phyloP scores from a whole-genome alignment of 2,888 invertebrate genomes.

The Villa cingulata region DNA sequence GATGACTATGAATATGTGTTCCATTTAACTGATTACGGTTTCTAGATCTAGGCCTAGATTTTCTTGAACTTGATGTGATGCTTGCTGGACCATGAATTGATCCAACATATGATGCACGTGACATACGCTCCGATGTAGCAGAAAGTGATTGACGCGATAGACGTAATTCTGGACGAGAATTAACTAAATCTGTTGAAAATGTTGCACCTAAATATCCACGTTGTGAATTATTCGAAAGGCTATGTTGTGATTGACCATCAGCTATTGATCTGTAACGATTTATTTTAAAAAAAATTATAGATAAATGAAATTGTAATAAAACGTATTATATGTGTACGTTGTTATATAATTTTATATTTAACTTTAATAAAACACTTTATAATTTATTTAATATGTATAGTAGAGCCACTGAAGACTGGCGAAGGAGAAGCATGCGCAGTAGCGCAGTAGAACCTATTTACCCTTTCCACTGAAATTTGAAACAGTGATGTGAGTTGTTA shows the following conservation, averaged over 20 bases:
- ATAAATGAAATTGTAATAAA: too few species aligned
- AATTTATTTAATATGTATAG: too few species aligned
- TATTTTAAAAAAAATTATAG: too few species aligned
- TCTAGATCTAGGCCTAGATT: constrained; percentile 63
- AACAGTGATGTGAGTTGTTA: too few species aligned
- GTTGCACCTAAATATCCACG: constrained; percentile 53
- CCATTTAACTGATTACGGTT: constrained; percentile 50
- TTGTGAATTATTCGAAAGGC: constrained; percentile 70
- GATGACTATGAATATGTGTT: constrained; percentile 38
- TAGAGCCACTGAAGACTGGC: too few species aligned
- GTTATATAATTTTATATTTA: too few species aligned
- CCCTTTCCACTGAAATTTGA: too few species aligned
- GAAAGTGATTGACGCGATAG: constrained; percentile 78
- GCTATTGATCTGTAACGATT: constrained; percentile 51
- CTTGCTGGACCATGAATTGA: constrained; percentile 47
- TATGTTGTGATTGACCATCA: constrained; percentile 81
- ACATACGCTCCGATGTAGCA: constrained; percentile 67
- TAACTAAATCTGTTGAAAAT: constrained; percentile 61
- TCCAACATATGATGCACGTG: constrained; percentile 57
- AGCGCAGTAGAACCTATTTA: too few species aligned
- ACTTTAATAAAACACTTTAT: too few species aligned
- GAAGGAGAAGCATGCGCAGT: too few species aligned
- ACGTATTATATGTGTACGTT: too few species aligned
- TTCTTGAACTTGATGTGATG: constrained; percentile 47
- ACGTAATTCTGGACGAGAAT: constrained; percentile 65